Base-by-base conservation (phyloP, 2,113 vertebrate species). In the Glaucomys volans region DNA sequence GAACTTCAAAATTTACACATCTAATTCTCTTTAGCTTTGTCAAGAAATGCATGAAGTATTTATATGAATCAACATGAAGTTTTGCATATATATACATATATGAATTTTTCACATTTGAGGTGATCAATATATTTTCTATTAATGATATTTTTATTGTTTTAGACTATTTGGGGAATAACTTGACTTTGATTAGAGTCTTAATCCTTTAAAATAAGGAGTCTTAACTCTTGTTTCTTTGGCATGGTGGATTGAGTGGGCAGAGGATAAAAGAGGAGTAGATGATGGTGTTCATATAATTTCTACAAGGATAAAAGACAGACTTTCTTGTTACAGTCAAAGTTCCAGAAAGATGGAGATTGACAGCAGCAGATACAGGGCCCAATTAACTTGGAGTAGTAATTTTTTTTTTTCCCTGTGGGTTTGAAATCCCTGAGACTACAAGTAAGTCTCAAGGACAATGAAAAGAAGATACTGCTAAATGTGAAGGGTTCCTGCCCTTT, bases 341-440 rank as follows among this genome's bases (percentile, higher is more conserved):
- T 44, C 14, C 50, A 10, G 35, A 64, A 91, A 54, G 37, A 28
- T n/a, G 10, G 37, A 62, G 52, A 20, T 37, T 1, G 50, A 6
- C 1, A 79, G 4, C 0, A n/a, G 18, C 2, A 71, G 42, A 26
- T 9, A 20, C 0, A 30, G 8, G 3, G 26, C 2, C 16, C 35
- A 0, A 79, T 80, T 13, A n/a, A 32, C 3, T 71, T 16, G 2
- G 32, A 11, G 64, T 35, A 20, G 9, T n/a, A 64, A n/a, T 4
- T 50, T 8, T 35, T 72, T 86, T 59, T 44, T 67, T 35, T 4
- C 66, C 6, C 24, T 87, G 0, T 80, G 32, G 20, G 26, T 82
- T 95, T 81, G 35, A 66, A 87, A 71, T 1, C 28, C 1, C 57
- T 32, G 35, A 93, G 22, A 17, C 6, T 28, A 40, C 30, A 14